These are phyloP conservation scores for Ooceraea biroi DNA, from an alignment of 1,140 invertebrate species.

Conservation along the genomic window DNA sequence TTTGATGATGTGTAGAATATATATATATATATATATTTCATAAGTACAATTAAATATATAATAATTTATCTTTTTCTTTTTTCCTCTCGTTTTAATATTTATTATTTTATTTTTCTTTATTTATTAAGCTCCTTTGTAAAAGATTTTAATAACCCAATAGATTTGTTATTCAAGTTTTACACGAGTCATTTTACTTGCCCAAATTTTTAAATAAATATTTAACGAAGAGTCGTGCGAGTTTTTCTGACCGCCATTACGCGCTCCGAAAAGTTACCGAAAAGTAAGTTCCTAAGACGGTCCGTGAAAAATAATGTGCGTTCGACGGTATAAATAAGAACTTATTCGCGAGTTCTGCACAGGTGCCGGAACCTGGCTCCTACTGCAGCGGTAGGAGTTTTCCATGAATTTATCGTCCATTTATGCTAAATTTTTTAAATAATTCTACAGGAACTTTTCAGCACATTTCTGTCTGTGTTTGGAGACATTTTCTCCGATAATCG, in stretches of 20 bases:
- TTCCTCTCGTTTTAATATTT: constrained; percentile 8
- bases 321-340: constrained; percentile 71
- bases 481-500: constrained; percentile 17
- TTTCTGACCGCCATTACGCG: constrained; percentile 66
- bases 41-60: not conserved
- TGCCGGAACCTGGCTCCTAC: constrained; percentile 20
- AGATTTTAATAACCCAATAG: constrained; percentile 1
- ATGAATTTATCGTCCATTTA: constrained; percentile 64
- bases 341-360: constrained; percentile 62
- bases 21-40: not conserved
- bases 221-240: constrained; percentile 52
- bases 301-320: constrained; percentile 69
- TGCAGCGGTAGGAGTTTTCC: constrained; percentile 7
- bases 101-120: not conserved
- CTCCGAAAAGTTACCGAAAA: constrained; percentile 63
- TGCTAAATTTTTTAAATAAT: constrained; percentile 67
- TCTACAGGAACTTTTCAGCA: constrained; percentile 51
- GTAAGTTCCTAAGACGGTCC: constrained; percentile 65
- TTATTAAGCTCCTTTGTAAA: not conserved
- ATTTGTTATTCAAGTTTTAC: not conserved
- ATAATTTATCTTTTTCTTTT: not conserved
- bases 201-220: constrained; percentile 68
- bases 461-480: constrained; percentile 18
- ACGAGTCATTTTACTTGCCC: not conserved
- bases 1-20: not conserved